These are phyloP conservation scores for Neocrepidodera transversa DNA, from an alignment of 2,888 invertebrate species.

Conservation along the genomic window DNA sequence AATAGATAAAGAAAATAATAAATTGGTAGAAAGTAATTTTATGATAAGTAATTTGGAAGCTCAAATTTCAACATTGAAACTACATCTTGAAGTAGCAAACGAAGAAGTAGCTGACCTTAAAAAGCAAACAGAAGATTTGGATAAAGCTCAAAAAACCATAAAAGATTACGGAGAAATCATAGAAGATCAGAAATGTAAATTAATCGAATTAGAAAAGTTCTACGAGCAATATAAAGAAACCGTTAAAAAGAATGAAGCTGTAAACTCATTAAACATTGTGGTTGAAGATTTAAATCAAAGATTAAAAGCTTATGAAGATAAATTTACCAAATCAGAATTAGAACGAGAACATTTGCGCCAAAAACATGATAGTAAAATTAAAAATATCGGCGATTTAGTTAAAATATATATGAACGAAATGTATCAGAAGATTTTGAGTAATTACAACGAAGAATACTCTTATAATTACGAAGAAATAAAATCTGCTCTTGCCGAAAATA, in stretches of 20 bases:
- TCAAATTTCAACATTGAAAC: slow-evolving; percentile 29
- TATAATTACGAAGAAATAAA: slow-evolving; percentile 37
- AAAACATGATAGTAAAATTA: slow-evolving; percentile 13
- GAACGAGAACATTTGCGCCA: slow-evolving; percentile 29
- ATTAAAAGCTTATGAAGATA: slow-evolving; percentile 33
- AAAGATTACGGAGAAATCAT: slow-evolving; percentile 33
- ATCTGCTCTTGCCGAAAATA: slow-evolving; percentile 35
- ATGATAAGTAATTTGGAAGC: slow-evolving; percentile 30
- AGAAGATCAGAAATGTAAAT: slow-evolving; percentile 34
- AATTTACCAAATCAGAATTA: slow-evolving; percentile 26
- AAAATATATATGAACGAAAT: slow-evolving; percentile 54
- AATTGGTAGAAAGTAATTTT: slow-evolving; percentile 26
- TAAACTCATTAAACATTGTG: slow-evolving; percentile 35
- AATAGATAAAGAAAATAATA: slow-evolving; percentile 12
- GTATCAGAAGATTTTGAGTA: slow-evolving; percentile 50
- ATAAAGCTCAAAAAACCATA: slow-evolving; percentile 30
- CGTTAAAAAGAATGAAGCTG: slow-evolving; percentile 23
- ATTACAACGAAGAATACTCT: slow-evolving; percentile 37
- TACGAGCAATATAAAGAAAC: slow-evolving; percentile 34
- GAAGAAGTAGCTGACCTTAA: slow-evolving; percentile 32
- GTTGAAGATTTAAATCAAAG: slow-evolving; percentile 37
- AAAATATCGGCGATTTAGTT: slow-evolving; percentile 38
- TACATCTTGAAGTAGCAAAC: slow-evolving; percentile 20
- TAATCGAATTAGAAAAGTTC: slow-evolving; percentile 38
- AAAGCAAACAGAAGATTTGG: slow-evolving; percentile 27